Percentiles rank a stretch among this genome's conserved stretches.
phyloP scores from a whole-genome alignment of 2,113 vertebrate genomes.

The Poeciliopsis turrubarensis region DNA sequence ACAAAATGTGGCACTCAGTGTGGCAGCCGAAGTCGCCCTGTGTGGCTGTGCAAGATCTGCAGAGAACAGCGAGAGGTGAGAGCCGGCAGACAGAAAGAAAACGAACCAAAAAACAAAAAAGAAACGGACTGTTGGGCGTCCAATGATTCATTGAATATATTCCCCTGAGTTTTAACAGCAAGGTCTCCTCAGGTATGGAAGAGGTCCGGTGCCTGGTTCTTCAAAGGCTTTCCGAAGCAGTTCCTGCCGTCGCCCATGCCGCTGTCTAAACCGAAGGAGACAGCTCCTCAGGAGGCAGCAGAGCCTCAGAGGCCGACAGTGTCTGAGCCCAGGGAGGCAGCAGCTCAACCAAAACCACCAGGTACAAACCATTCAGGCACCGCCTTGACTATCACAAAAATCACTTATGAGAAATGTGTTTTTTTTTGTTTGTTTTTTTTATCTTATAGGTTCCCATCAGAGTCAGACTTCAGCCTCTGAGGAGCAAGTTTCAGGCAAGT shows the following conservation, averaged over 20 bases:
- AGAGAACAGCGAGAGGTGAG: slow-evolving; percentile 95
- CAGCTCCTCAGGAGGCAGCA: slow-evolving; percentile 38
- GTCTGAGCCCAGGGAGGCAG: slow-evolving; percentile 64
- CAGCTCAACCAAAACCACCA: slow-evolving; percentile 49
- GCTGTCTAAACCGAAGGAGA: slow-evolving; percentile 81
- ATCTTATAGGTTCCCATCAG: slow-evolving; percentile 53
- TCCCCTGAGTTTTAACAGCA: not conserved
- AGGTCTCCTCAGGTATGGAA: slow-evolving; percentile 90
- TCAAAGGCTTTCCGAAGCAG: slow-evolving; percentile 96
- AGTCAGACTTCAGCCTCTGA: slow-evolving; percentile 47
- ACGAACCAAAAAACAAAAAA: not conserved
- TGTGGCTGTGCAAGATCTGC: slow-evolving; percentile 99
- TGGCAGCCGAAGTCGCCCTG: slow-evolving; percentile 85
- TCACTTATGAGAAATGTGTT: not conserved
- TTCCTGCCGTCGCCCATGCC: slow-evolving; percentile 91
- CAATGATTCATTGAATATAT: not conserved
- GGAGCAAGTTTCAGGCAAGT: slow-evolving; percentile 75
- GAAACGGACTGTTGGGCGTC: not conserved
- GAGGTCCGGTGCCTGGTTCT: slow-evolving; percentile 97
- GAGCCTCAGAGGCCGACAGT: slow-evolving; percentile 44
- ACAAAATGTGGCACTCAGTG: slow-evolving; percentile 92
- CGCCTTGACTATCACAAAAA: not conserved
- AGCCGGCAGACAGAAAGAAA: not conserved
- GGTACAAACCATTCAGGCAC: slow-evolving; percentile 25
- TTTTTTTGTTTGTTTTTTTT: not conserved